Conservation (phyloP, 2,888 invertebrate genomes). For the Hypena proboscidalis region DNA sequence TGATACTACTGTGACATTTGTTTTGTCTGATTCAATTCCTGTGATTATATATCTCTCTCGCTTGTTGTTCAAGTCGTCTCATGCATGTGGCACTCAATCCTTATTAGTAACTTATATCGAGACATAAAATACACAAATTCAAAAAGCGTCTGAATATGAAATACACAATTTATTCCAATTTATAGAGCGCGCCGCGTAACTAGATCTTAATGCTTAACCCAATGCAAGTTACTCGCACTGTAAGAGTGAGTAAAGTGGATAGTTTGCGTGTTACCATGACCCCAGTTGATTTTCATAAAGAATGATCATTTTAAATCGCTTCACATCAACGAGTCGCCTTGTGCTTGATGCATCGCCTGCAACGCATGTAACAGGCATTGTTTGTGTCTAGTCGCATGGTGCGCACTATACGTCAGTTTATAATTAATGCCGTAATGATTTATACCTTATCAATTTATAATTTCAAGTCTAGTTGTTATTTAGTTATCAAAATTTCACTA, state of each 20-base stretch:
- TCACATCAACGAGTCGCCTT: too few species aligned
- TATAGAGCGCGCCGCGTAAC: slow-evolving; percentile 52
- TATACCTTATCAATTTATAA: slow-evolving; percentile 71
- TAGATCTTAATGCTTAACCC: too few species aligned
- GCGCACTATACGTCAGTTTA: slow-evolving; percentile 43
- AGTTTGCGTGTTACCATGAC: too few species aligned
- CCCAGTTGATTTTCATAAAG: too few species aligned
- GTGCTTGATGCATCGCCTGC: too few species aligned
- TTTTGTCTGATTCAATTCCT: slow-evolving; percentile 21
- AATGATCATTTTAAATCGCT: too few species aligned
- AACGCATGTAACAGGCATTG: too few species aligned
- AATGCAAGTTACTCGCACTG: too few species aligned
- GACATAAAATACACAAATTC: slow-evolving; percentile 25
- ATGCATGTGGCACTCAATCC: slow-evolving; percentile 21
- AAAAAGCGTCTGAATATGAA: slow-evolving; percentile 34
- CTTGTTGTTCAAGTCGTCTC: slow-evolving; percentile 28
- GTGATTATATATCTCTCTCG: slow-evolving; percentile 10
- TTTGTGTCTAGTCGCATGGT: too few species aligned
- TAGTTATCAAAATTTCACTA: slow-evolving; percentile 84
- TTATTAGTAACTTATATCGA: slow-evolving; percentile 27
- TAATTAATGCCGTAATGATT: slow-evolving; percentile 58
- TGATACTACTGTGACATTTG: not conserved
- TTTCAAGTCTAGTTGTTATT: slow-evolving; percentile 80
- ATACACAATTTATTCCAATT: slow-evolving; percentile 36
- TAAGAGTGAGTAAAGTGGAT: too few species aligned